Evolutionary conservation across 2,113 vertebrate genomes (phyloP).

Genomic region (Agelaius phoeniceus): DNA sequence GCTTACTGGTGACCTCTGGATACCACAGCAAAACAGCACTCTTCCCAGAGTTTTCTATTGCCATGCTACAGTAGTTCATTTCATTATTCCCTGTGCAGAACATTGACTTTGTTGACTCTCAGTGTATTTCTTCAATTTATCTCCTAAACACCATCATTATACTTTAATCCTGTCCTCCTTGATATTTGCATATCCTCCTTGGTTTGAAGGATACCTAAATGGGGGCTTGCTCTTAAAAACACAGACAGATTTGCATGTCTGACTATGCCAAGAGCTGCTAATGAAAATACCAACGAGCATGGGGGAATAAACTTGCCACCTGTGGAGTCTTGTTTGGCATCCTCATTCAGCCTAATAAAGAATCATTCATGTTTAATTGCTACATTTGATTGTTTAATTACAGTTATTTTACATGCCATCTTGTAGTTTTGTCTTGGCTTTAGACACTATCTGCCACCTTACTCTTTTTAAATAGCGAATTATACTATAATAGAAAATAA

Average conservation of each 20-base stretch:
- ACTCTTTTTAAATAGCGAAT: neutral
- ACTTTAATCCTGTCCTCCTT: neutral
- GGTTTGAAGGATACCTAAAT: neutral
- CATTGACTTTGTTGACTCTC: neutral
- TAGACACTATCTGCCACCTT: constrained; percentile 46
- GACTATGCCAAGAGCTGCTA: constrained; percentile 28
- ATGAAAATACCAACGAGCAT: constrained; percentile 26
- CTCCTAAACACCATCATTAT: neutral
- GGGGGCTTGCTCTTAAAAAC: constrained; percentile 1
- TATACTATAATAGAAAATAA: neutral
- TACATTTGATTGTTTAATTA: constrained; percentile 65
- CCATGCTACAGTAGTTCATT: neutral
- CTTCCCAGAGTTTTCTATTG: neutral
- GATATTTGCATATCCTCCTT: neutral
- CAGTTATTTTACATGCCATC: constrained; percentile 60
- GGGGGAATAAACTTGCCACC: constrained; percentile 50
- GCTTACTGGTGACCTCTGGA: neutral
- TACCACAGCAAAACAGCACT: neutral
- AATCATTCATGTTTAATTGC: constrained; percentile 66
- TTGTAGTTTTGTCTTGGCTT: constrained; percentile 40
- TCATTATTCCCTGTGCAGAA: neutral
- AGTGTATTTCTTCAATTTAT: constrained; percentile 4
- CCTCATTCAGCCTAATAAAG: constrained; percentile 58
- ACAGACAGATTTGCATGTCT: neutral
- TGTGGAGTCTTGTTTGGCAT: constrained; percentile 58